A percentile compares a stretch with the other conserved stretches of the same genome.
phyloP scores from a whole-genome alignment of 2,113 vertebrate species.

The Struthidea cinerea region DNA sequence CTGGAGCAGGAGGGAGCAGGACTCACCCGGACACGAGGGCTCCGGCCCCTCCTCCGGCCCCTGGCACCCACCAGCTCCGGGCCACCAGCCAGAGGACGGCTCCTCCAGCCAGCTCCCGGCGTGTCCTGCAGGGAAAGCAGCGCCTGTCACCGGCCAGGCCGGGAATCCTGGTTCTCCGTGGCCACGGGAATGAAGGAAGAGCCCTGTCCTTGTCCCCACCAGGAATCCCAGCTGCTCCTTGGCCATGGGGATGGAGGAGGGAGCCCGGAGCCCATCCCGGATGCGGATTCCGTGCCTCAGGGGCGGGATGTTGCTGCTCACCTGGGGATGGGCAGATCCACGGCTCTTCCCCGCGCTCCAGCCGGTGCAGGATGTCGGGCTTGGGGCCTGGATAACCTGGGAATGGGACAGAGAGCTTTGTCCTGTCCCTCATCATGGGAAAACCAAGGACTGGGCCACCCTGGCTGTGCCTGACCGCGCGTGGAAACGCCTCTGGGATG shows the following conservation, averaged over 20 bases:
- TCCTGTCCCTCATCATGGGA: fast-evolving
- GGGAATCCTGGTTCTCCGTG: not conserved
- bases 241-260: fast-evolving
- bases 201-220: not conserved
- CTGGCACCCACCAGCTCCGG: fast-evolving
- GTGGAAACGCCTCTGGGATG: not conserved
- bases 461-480: not conserved
- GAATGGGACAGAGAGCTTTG: fast-evolving
- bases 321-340: not conserved
- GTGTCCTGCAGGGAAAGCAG: not conserved
- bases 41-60: not conserved
- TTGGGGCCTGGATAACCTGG: slow-evolving; percentile 40
- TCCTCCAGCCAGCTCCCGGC: fast-evolving
- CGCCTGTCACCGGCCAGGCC: fast-evolving
- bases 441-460: not conserved
- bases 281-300: fast-evolving
- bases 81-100: not conserved
- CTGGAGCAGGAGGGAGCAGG: not conserved
- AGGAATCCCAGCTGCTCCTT: not conserved
- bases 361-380: not conserved
- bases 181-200: not conserved
- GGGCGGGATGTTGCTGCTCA: not conserved
- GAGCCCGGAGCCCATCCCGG: not conserved
- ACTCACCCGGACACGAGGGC: not conserved
- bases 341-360: not conserved